Conservation (phyloP, 2,888 invertebrate species). For the Acronicta psi region DNA sequence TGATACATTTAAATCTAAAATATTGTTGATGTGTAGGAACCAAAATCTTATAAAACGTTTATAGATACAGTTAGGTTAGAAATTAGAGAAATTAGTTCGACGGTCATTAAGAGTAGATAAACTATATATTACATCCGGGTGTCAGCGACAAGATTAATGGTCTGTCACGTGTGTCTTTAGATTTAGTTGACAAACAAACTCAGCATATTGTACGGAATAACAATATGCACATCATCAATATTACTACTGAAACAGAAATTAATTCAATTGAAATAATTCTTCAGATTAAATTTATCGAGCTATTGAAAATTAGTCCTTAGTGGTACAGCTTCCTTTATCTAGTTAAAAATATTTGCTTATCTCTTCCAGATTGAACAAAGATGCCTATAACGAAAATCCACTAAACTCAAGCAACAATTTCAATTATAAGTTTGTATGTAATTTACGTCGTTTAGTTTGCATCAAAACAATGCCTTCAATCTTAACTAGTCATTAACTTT, state of each 20-base stretch:
- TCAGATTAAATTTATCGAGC: too few species aligned
- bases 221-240: background rate
- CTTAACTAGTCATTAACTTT: slow-evolving; percentile 18
- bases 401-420: slow-evolving; percentile 16
- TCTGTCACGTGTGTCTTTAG: slow-evolving; percentile 28
- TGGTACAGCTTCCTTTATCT: background rate
- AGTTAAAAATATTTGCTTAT: background rate
- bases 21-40: slow-evolving; percentile 6
- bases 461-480: slow-evolving; percentile 20
- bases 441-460: slow-evolving; percentile 20
- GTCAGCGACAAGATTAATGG: slow-evolving; percentile 48
- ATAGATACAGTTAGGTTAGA: slow-evolving; percentile 27
- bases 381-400: background rate
- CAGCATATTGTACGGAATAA: slow-evolving; percentile 11
- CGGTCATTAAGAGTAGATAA: slow-evolving; percentile 48
- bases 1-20: too few species aligned
- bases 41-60: slow-evolving; percentile 16
- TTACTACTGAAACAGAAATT: background rate
- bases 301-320: too few species aligned
- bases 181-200: slow-evolving; percentile 43
- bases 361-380: background rate
- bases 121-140: slow-evolving; percentile 43
- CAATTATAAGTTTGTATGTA: slow-evolving; percentile 23
- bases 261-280: background rate
- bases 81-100: slow-evolving; percentile 46